A percentile compares a stretch with the other conserved stretches of the same genome.
Evolutionary conservation across 2,113 vertebrate species (phyloP).

Genomic region (Rissa tridactyla): DNA sequence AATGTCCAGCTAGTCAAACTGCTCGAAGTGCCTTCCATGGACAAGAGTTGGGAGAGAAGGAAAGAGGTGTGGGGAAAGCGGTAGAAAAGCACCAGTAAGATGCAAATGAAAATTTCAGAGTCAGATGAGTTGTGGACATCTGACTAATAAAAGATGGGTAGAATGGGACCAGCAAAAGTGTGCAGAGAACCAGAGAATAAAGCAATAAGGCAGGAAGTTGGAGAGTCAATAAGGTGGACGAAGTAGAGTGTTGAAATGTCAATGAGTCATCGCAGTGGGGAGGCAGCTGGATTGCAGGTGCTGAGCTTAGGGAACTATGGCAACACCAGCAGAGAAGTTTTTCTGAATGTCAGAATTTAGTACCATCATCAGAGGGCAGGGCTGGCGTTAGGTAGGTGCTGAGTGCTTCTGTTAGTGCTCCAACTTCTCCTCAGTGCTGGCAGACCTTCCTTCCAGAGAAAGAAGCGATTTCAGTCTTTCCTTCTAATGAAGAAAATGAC

Average conservation of each 20-base stretch:
- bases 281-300: conserved; percentile 59
- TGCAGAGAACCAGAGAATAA: background rate
- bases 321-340: conserved; percentile 21
- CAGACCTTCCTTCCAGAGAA: background rate
- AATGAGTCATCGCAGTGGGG: background rate
- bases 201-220: conserved; percentile 24
- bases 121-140: background rate
- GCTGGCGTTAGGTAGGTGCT: background rate
- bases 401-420: conserved; percentile 22
- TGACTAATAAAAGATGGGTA: background rate
- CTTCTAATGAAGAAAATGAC: background rate
- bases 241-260: conserved; percentile 45
- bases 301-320: conserved; percentile 32
- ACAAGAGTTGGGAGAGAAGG: background rate
- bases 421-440: background rate
- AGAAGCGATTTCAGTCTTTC: background rate
- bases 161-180: background rate
- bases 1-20: background rate
- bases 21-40: background rate
- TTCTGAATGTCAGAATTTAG: conserved; percentile 12
- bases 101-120: background rate
- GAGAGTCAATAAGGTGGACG: conserved; percentile 17
- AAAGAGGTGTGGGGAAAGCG: background rate
- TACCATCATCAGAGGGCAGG: conserved; percentile 36
- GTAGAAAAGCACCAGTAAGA: background rate